Evolutionary conservation across 2,888 invertebrate species (phyloP), one percentile per base, ranked within the genome.

Genomic region (Drosophila hamatofila): DNA sequence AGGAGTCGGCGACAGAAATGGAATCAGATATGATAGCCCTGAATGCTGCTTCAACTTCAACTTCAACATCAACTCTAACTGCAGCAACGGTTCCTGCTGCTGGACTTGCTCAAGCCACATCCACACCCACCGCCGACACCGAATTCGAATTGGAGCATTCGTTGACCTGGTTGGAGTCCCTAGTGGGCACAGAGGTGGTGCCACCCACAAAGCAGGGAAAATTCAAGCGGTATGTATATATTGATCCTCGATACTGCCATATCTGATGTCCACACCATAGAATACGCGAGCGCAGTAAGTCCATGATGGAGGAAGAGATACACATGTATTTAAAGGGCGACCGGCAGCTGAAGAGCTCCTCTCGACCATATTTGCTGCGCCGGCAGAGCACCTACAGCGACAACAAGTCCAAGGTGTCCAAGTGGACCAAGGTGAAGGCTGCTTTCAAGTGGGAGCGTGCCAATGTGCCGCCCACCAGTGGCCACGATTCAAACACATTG

Each of bases 341-440:
- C 3, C 90, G 88, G 0, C 80, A 81, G 37, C 33, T 69, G 3
- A 91, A 88, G 69, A 75, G 55, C 65, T 57, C 75, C 0, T 80
- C 89, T 7, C 75, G 89, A 9, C 85, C 86, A 0, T 88, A 90
- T 39, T 70, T 89, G 18, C 61, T 92, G 59, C 88, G 93, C 2
- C 91, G 93, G 4, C 93, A 92, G 73, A 93, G 92, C 81, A 92
- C 92, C 12, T 92, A 92, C 63, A 90, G 90, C 44, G 93, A 93
- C 72, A 91, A 89, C 63, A 93, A 93, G 72, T 91, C 92, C 7
- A 93, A 93, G 71, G 92, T 93, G 0, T 97, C 97, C 0, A 97
- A 97, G 90, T 97, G 97, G 97, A 97, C 97, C 0, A 96, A 96
- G 93, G 97, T 97, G 12, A 97, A 97, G 92, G 97, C 97, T 51